A percentile compares a stretch with the other conserved stretches of the same genome.
These are phyloP conservation scores for Allophyes oxyacanthae DNA, from an alignment of 2,888 invertebrate species.

Conservation along the genomic window DNA sequence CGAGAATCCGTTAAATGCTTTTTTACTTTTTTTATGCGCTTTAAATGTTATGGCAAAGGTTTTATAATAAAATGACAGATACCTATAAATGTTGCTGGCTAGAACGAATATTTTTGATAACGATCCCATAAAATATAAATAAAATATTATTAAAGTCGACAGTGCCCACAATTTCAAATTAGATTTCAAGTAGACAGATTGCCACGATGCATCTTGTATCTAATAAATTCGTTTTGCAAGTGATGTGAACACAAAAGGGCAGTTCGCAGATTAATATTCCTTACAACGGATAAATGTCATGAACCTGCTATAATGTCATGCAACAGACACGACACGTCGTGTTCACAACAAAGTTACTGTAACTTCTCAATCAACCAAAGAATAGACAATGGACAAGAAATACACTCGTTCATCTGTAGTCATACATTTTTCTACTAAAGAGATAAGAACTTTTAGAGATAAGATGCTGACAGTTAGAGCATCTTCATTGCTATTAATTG, in stretches of 20 bases:
- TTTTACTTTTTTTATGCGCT: constrained; percentile 59
- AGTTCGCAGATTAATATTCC: constrained; percentile 66
- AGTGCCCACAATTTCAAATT: background rate
- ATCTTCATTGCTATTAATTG: constrained; percentile 25
- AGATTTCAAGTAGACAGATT: constrained; percentile 6
- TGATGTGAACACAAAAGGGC: constrained; percentile 54
- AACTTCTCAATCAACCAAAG: constrained; percentile 48
- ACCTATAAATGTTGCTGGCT: constrained; percentile 6
- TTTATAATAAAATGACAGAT: constrained; percentile 32
- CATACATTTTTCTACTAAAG: constrained; percentile 25
- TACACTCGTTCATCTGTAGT: constrained; percentile 20
- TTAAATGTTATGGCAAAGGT: constrained; percentile 34
- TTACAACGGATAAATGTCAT: constrained; percentile 47
- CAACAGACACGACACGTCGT: constrained; percentile 43
- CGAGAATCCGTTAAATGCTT: constrained; percentile 55
- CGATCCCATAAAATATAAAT: constrained; percentile 6
- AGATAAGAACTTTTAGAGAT: constrained; percentile 32
- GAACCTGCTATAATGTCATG: constrained; percentile 49
- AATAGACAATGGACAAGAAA: constrained; percentile 34
- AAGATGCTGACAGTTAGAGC: constrained; percentile 22
- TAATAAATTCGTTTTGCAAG: constrained; percentile 21
- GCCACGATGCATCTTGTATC: constrained; percentile 9
- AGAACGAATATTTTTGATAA: too few species aligned
- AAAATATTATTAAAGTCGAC: background rate
- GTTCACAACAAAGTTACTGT: constrained; percentile 37